A percentile compares a stretch with the other conserved stretches of the same genome.
Conservation (phyloP, 2,797 vertebrate species). For the Dryobates pubescens region DNA sequence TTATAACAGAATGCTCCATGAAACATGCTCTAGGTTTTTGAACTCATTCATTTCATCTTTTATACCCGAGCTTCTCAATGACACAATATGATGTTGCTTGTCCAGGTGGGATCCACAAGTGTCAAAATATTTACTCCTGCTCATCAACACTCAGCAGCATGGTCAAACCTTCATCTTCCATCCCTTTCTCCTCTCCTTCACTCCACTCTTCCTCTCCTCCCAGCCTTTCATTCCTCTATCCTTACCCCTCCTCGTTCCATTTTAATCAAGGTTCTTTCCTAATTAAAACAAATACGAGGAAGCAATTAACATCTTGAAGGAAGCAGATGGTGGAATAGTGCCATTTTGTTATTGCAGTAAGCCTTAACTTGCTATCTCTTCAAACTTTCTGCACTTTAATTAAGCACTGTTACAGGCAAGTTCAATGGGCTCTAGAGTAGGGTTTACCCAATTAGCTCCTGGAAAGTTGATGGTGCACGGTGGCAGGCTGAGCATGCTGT, state of each 20-base stretch:
- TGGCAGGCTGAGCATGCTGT: slow-evolving; percentile 45
- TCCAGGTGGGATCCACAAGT: neutral
- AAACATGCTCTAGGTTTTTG: neutral
- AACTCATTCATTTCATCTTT: neutral
- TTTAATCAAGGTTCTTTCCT: slow-evolving; percentile 77
- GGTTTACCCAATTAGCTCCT: slow-evolving; percentile 75
- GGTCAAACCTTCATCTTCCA: neutral
- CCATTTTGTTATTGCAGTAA: slow-evolving; percentile 76
- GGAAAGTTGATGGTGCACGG: slow-evolving; percentile 38
- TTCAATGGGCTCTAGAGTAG: slow-evolving; percentile 73
- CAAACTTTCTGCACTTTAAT: slow-evolving; percentile 81
- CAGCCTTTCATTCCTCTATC: slow-evolving; percentile 37
- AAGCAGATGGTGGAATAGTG: slow-evolving; percentile 80
- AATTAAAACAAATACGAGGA: slow-evolving; percentile 84
- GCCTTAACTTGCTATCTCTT: slow-evolving; percentile 78
- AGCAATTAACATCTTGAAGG: slow-evolving; percentile 77
- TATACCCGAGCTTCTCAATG: neutral
- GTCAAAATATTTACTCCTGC: neutral
- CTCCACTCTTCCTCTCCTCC: slow-evolving; percentile 14
- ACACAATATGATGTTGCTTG: neutral
- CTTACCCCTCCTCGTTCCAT: slow-evolving; percentile 61
- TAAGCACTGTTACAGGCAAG: slow-evolving; percentile 75
- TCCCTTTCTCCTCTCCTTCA: neutral
- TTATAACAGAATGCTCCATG: neutral
- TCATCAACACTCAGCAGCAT: neutral